Evolutionary conservation across 2,113 vertebrate genomes (phyloP), one percentile per base, ranked within the genome.

Genomic region (Girardinichthys multiradiatus): DNA sequence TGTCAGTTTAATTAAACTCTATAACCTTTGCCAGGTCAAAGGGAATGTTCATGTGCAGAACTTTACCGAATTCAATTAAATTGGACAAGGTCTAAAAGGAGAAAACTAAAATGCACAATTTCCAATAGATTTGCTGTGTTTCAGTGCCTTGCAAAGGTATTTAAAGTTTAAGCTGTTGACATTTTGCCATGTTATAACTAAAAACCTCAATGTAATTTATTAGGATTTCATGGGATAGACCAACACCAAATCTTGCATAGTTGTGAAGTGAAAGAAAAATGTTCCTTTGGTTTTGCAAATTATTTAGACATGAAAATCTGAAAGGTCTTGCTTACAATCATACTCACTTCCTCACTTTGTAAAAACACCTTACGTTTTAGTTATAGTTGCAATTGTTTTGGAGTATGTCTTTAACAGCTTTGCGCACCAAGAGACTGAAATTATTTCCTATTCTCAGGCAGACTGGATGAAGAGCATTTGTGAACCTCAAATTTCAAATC

Each of bases 1-100:
- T 82, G 65, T 80, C 84, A 73, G 84, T 45, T 60, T 82, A 91
- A 89, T 90, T 90, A 89, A 87, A 87, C 85, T 70, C 1, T 57
- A 0, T 80, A 83, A 87, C 80, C 85, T 77, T 68, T 33, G 61
- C 17, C 26, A 17, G 80, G 85, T 84, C 83, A 85, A n/a, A 64
- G 39, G 39, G 70, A 70, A 51, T 54, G 15, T 30, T 80, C 79
- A 85, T 35, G 68, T 65, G n/a, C 61, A 70, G 71, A 90, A 89
- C 80, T 57, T 79, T 35, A 80, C 26, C 85, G 48, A 54, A 54
- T 54, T 48, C 77, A 79, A 80, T 42, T 3, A 70, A 79, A 72
- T 68, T 61, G 45, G 31, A 26, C 58, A 39, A 45, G 7, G 69
- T 62, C 27, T 39, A 39, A 59, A 14, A 45, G 57, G 13, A 58